Conservation (phyloP, 2,888 invertebrate species). For the Tridacna gigas region DNA sequence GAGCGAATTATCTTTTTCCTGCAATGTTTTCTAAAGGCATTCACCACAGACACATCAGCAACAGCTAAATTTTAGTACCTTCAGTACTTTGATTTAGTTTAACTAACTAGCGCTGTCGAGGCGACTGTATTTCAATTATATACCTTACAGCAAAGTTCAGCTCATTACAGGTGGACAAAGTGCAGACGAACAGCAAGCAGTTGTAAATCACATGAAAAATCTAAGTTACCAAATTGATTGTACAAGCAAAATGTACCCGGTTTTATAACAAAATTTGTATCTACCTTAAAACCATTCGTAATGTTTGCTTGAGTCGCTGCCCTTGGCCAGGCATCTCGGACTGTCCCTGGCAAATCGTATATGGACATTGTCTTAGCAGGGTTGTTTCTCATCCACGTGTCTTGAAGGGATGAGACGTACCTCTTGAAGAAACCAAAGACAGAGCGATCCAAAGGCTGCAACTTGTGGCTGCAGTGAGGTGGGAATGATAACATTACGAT, state of each 20-base stretch:
- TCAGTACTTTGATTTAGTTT: too few relatives aligned
- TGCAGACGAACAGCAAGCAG: background rate
- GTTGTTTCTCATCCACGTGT: constrained; percentile 62
- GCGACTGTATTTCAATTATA: too few relatives aligned
- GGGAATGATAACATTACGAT: constrained; percentile 83
- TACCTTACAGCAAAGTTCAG: too few relatives aligned
- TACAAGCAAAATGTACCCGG: background rate
- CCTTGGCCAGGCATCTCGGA: constrained; percentile 49
- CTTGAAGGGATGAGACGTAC: constrained; percentile 73
- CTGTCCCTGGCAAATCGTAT: constrained; percentile 53
- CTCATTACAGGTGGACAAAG: too few relatives aligned
- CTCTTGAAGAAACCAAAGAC: constrained; percentile 79
- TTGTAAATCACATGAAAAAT: background rate
- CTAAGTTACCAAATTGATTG: background rate
- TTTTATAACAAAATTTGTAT: background rate
- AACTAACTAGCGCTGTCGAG: too few relatives aligned
- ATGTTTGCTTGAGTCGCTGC: constrained; percentile 52
- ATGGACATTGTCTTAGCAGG: constrained; percentile 79
- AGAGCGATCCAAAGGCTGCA: constrained; percentile 85
- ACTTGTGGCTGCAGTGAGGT: constrained; percentile 84
- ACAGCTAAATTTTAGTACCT: too few relatives aligned
- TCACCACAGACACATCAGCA: too few relatives aligned
- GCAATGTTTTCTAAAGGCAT: too few relatives aligned
- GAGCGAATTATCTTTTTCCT: too few relatives aligned
- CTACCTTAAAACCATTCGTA: constrained; percentile 52